Conservation (phyloP, 2,113 vertebrate species). For the Microtus pennsylvanicus region DNA sequence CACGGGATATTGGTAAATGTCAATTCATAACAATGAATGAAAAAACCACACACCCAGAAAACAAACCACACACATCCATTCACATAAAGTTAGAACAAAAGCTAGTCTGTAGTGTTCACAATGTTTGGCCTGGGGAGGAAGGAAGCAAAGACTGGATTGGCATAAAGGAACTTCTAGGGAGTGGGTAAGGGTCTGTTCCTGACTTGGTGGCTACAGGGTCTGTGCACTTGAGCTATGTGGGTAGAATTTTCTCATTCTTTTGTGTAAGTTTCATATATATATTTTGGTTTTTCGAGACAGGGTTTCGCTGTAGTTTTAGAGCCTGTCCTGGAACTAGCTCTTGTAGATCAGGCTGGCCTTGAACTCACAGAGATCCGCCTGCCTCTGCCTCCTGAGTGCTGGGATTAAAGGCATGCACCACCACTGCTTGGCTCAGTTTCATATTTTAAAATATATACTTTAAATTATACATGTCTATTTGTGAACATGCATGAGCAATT, state of each 20-base stretch:
- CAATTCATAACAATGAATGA: not conserved
- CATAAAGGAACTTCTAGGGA: not conserved
- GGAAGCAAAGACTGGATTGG: not conserved
- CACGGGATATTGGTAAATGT: not conserved
- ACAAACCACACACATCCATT: not conserved
- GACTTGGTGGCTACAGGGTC: not conserved
- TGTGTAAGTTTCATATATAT: not conserved
- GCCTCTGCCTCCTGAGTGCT: too few relatives aligned
- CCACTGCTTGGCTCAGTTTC: not conserved
- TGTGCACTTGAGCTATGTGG: not conserved
- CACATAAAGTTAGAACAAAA: not conserved
- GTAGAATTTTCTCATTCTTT: conserved; percentile 33
- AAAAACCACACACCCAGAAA: not conserved
- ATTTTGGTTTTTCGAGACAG: too few relatives aligned
- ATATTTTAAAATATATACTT: not conserved
- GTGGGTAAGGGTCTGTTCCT: not conserved
- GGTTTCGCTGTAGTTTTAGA: too few relatives aligned
- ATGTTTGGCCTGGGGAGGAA: not conserved
- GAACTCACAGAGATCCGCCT: too few relatives aligned
- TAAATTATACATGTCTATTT: not conserved
- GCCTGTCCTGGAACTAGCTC: too few relatives aligned
- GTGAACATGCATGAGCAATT: not conserved
- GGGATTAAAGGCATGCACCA: too few relatives aligned
- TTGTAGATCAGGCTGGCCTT: too few relatives aligned
- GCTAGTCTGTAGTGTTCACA: not conserved